These are phyloP conservation scores for Cassiopea andromeda DNA, from an alignment of 30 jellyfish, hydroid and myxozoan genomes.

Conservation along the genomic window DNA sequence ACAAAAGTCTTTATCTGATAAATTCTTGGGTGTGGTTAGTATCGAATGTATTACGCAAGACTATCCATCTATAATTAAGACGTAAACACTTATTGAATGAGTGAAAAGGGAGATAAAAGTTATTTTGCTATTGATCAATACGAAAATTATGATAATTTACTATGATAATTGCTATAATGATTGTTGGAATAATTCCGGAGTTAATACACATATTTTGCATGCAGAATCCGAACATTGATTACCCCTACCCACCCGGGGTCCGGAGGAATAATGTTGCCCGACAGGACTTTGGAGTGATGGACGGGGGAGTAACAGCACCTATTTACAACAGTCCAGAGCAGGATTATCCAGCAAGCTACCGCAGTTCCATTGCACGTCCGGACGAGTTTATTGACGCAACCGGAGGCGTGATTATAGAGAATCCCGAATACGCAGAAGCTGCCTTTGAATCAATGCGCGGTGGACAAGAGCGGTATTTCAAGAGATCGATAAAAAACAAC, in stretches of 20 bases:
- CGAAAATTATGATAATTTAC: neutral
- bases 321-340: conserved; percentile 45
- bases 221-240: conserved; percentile 93
- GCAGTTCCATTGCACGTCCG: conserved; percentile 58
- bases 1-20: too few species aligned
- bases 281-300: conserved; percentile 40
- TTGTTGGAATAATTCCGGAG: too few species aligned
- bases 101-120: too few species aligned
- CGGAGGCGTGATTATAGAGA: conserved; percentile 46
- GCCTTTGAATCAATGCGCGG: conserved; percentile 26
- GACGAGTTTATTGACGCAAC: conserved; percentile 42
- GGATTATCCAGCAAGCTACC: conserved; percentile 48
- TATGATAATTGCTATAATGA: too few species aligned
- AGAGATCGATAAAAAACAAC: neutral
- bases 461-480: conserved; percentile 10
- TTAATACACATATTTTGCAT: neutral
- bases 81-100: too few species aligned
- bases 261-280: conserved; percentile 69
- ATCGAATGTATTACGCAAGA: too few species aligned
- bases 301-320: conserved; percentile 58
- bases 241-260: conserved; percentile 98
- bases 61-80: too few species aligned
- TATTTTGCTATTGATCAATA: too few species aligned
- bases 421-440: conserved; percentile 50
- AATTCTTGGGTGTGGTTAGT: too few species aligned